phyloP scores from a whole-genome alignment of 2,113 vertebrate species.

The Penelope pileata region DNA sequence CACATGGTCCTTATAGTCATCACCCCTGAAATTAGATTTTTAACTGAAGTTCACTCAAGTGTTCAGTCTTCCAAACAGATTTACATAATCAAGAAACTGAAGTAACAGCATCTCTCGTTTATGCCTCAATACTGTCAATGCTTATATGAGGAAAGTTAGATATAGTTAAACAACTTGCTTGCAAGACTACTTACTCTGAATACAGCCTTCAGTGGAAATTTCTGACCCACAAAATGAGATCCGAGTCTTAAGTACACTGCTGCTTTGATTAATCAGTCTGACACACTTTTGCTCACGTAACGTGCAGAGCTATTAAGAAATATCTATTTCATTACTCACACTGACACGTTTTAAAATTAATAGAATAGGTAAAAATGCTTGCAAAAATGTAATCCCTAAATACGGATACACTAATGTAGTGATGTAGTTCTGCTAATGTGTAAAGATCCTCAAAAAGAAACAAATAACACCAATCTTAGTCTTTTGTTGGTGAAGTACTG shows the following conservation, averaged over 20 bases:
- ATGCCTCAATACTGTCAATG: rapidly evolving
- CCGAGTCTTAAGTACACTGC: not conserved
- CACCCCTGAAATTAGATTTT: conserved; percentile 77
- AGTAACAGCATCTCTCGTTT: not conserved
- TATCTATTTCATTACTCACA: not conserved
- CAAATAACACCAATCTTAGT: not conserved
- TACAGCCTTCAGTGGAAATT: not conserved
- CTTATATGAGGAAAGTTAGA: not conserved
- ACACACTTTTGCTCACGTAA: not conserved
- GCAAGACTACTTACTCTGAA: not conserved
- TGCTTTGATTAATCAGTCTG: not conserved
- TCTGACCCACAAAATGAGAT: not conserved
- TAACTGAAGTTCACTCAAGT: not conserved
- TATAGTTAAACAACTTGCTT: not conserved
- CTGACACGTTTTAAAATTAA: not conserved
- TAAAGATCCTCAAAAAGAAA: not conserved
- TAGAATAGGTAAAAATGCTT: not conserved
- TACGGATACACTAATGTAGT: not conserved
- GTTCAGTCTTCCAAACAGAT: not conserved
- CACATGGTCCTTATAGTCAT: conserved; percentile 88
- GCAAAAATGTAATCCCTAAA: not conserved
- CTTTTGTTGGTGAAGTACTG: not conserved
- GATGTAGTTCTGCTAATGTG: not conserved
- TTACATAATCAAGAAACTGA: not conserved
- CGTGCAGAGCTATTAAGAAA: rapidly evolving